Evolutionary conservation across 2,113 vertebrate genomes (phyloP), one percentile per base, ranked within the genome.

Genomic region (Oxyruncus cristatus): DNA sequence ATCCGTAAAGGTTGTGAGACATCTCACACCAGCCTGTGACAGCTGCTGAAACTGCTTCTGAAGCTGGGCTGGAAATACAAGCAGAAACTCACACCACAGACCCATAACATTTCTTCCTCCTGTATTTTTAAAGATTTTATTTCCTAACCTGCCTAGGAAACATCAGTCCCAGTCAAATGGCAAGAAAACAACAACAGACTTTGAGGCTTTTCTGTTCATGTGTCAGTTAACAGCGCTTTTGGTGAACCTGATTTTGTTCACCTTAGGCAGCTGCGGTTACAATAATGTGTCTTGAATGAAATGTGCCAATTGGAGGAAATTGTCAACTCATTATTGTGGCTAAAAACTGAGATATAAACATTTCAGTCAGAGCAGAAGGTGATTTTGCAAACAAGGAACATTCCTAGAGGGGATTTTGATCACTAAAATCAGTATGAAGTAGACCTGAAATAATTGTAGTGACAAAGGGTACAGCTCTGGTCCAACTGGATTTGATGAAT

Each of bases 221-320:
- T 81, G 46, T 93, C 78, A 94, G 92, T 97, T 97, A 97, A 93
- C 71, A 97, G 82, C 79, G 80, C 82, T 96, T 95, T 59, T 68
- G 56, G 49, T 37, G 33, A 97, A 94, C 78, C 8, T 21, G 65
- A 27, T 77, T 96, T 93, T 93, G 93, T 63, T 59, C 72, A 67
- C 95, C 95, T 96, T 82, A 80, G 92, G 95, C 95, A 95, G 88
- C 62, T 85, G 88, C 44, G 81, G 96, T 97, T 97, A 96, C 95
- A 97, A 91, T 98, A 97, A 97, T 97, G 88, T 63, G 86, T 97
- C 94, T 95, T 97, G 97, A 97, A 97, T 96, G 97, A 97, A 98
- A 97, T 88, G 95, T 97, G 96, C 88, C 95, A 96, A 92, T 97
- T 96, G 96, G 88, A 97, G 92, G 95, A 97, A 97, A 97, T 97